Evolutionary conservation across 2,113 vertebrate genomes (phyloP).

Genomic region (Eudyptes chrysolophus): DNA sequence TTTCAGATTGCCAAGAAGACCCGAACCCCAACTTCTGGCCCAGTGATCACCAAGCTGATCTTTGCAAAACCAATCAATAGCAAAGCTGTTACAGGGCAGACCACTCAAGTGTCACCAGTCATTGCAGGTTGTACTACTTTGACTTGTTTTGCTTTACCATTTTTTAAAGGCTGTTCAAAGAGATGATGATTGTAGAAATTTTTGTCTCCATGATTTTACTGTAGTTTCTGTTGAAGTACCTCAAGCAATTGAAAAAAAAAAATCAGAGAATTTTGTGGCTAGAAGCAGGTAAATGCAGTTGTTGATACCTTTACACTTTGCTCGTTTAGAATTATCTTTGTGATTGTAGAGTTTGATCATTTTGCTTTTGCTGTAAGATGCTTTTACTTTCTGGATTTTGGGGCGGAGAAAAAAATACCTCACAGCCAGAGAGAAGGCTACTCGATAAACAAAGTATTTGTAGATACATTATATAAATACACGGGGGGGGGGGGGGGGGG

Average conservation of each 20-base stretch:
- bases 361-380: background rate
- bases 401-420: background rate
- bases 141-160: conserved; percentile 34
- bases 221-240: background rate
- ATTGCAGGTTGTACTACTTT: conserved; percentile 84
- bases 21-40: conserved; percentile 88
- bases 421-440: background rate
- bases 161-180: background rate
- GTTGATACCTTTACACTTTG: background rate
- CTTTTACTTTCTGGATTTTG: background rate
- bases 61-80: conserved; percentile 96
- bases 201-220: background rate
- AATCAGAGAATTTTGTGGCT: background rate
- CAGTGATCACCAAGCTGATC: conserved; percentile 93
- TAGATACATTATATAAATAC: background rate
- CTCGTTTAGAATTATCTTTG: background rate
- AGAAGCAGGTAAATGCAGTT: background rate
- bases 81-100: conserved; percentile 90
- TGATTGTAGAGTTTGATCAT: background rate
- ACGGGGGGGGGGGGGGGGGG: too few species aligned
- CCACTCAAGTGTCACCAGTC: conserved; percentile 85
- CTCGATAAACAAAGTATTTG: background rate
- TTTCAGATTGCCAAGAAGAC: conserved; percentile 95
- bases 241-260: background rate
- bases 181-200: background rate